These are phyloP conservation scores for Telenomus remus DNA, from an alignment of 1,140 invertebrate genomes.

Conservation along the genomic window DNA sequence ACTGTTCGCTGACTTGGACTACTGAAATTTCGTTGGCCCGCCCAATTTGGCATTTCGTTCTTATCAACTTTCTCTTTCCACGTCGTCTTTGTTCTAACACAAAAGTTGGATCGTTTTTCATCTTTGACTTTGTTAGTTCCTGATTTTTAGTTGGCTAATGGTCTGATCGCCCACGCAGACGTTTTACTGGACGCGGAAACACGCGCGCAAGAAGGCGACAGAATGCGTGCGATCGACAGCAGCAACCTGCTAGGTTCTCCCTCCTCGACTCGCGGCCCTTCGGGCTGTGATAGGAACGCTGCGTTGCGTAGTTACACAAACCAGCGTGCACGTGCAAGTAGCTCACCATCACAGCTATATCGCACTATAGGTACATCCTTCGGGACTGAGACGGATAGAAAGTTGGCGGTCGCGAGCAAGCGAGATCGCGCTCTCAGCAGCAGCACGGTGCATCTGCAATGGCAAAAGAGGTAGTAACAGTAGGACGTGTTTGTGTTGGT, in stretches of 20 bases:
- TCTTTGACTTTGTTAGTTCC: background rate
- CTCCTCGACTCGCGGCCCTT: conserved; percentile 25
- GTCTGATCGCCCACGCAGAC: conserved; percentile 46
- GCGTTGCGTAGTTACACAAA: conserved; percentile 36
- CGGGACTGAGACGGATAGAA: conserved; percentile 38
- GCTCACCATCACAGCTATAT: conserved; percentile 19
- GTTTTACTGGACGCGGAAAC: conserved; percentile 53
- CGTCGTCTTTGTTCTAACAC: no score
- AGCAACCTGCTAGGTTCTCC: conserved; percentile 45
- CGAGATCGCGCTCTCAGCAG: conserved; percentile 26
- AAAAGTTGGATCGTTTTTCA: no score
- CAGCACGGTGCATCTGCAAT: conserved; percentile 39
- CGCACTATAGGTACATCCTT: conserved; percentile 59
- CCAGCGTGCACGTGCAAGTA: conserved; percentile 39
- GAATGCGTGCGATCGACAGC: conserved; percentile 55
- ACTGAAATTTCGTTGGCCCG: no score
- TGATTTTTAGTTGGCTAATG: conserved; percentile 42
- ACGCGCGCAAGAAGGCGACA: conserved; percentile 48
- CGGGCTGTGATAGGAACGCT: conserved; percentile 14
- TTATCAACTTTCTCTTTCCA: no score
- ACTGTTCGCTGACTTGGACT: no score
- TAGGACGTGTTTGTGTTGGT: conserved; percentile 28
- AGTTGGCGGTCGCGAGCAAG: conserved; percentile 16
- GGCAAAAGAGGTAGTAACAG: conserved; percentile 58
- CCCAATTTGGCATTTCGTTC: no score